These are phyloP conservation scores for Drosophila anceps DNA, from an alignment of 2,888 invertebrate species.

Conservation along the genomic window DNA sequence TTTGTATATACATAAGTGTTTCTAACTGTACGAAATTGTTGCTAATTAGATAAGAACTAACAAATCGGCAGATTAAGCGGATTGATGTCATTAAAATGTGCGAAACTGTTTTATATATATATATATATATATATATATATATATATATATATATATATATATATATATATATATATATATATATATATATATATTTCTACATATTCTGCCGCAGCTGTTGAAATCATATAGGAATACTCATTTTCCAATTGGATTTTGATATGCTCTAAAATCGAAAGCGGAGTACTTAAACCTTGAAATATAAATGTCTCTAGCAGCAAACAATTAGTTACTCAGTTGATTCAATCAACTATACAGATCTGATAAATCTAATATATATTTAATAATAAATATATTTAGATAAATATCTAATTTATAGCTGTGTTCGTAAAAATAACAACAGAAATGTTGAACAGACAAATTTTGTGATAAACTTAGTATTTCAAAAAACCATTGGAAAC, in stretches of 20 bases:
- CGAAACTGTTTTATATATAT: background rate
- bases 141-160: background rate
- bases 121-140: background rate
- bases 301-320: too few relatives aligned
- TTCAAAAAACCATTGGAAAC: too few relatives aligned
- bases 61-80: background rate
- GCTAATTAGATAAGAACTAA: slow-evolving; percentile 9
- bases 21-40: slow-evolving; percentile 5
- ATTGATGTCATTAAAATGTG: slow-evolving; percentile 3
- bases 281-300: too few relatives aligned
- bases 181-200: background rate
- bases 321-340: too few relatives aligned
- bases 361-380: too few relatives aligned
- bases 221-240: background rate
- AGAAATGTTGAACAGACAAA: too few relatives aligned
- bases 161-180: background rate
- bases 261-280: background rate
- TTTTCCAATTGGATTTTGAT: background rate
- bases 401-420: too few relatives aligned
- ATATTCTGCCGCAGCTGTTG: background rate
- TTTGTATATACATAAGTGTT: slow-evolving; percentile 25
- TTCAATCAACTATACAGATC: too few relatives aligned
- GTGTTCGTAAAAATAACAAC: too few relatives aligned
- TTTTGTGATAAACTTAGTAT: too few relatives aligned
- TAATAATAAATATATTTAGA: too few relatives aligned